Base-by-base conservation (phyloP, 2,888 invertebrate genomes). In the Lithophane ornitopus region DNA sequence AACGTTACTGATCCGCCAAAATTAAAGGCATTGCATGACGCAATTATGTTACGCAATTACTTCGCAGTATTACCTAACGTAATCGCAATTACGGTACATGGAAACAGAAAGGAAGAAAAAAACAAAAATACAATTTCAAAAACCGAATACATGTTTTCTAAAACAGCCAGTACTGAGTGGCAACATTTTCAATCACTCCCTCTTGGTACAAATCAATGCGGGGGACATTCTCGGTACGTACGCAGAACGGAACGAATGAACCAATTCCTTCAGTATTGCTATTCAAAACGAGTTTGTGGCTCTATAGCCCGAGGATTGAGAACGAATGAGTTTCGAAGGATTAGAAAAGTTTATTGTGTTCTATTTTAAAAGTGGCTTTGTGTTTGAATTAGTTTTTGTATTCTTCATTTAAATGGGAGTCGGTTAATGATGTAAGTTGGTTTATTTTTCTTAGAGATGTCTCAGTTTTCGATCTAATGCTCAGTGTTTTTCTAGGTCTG, bases 101-200 rank as follows among this genome's bases (percentile, higher is more conserved):
- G 14, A 26, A 3, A 14, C 2, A n/a, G 49, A 28, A 4, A 34
- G 11, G 22, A 49, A 56, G 9, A 54, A 58, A 52, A 58, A 34
- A 66, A 44, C 2, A 22, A 16, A 62, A 58, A 54, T 6, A 19
- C 34, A 14, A 52, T 63, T 70, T 52, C 46, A 66, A 84, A 80
- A 69, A 61, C 6, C 39, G 54, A 74, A 81, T 73, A 54, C 22
- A 54, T 59, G 54, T 69, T 74, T 82, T 63, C 34, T 34, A 74
- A 80, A 78, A 69, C 81, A 75, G 86, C 86, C 82, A 86, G 86
- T 86, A 69, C 62, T 59, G 65, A 70, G 68, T 63, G 46, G 56
- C 71, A 72, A 73, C 62, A 62, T 89, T 89, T 90, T 90, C 91
- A 92, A 92, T 92, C 91, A 91, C 88, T 87, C 87, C 76, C 74